Evolutionary conservation across 2,797 vertebrate species (phyloP), one percentile per base, ranked within the genome.

Genomic region (Cetoscarus ocellatus): DNA sequence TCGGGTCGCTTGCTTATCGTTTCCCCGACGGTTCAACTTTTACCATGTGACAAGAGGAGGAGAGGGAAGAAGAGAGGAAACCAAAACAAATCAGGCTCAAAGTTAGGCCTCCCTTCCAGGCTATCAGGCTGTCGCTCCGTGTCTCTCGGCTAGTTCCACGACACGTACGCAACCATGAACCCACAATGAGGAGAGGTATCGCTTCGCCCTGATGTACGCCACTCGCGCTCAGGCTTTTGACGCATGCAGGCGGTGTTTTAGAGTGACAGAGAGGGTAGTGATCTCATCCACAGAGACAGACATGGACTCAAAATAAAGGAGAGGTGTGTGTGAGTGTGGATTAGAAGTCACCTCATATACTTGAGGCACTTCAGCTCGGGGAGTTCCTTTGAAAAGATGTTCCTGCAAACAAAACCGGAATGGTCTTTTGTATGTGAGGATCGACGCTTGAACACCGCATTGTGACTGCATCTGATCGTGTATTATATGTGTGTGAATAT

Each of bases 31-130:
- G 72, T 79, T 89, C 85, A 90, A 86, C 84, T 89, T 91, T 88
- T 90, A 88, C 83, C 86, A 86, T 90, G 90, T 92, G 92, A 93
- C 87, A 89, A 83, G 77, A 79, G 77, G 64, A 74, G 80, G 73
- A 75, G 71, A 34, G 74, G n/a, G 71, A 62, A 53, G 60, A 67
- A 50, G 57, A 75, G 67, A 83, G 60, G 73, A 68, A 84, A 80
- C 61, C 74, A 85, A 85, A 90, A 91, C 90, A 91, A 92, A 92
- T 92, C 86, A 84, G 81, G 68, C 84, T 92, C 90, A 90, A 89
- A 80, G 40, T 1, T 12, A 51, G 78, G 72, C 64, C 54, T 62
- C 80, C 83, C 73, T 84, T 75, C 83, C 71, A 10, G 73, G 83
- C 86, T 80, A 88, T 90, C 88, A 86, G 80, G 63, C 75, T 83